Conservation (phyloP, 2,888 invertebrate genomes). For the Cryptus armator region DNA sequence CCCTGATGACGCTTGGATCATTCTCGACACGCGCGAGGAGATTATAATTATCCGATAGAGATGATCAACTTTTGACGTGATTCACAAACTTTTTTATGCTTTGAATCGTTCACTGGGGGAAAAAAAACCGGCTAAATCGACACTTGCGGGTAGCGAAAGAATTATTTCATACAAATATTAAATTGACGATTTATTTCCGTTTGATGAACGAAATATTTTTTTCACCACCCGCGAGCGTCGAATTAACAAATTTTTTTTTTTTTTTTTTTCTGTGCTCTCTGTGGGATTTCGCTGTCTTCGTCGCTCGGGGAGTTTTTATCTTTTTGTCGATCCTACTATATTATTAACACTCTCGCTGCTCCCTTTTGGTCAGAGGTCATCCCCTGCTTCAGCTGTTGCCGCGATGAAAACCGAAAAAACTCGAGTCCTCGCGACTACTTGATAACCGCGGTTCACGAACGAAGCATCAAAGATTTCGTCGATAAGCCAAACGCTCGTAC, state of each 20-base stretch:
- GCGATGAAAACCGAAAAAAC: conserved; percentile 7
- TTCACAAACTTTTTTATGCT: conserved; percentile 17
- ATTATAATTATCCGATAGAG: conserved; percentile 46
- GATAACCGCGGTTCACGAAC: neutral
- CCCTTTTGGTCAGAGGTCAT: neutral
- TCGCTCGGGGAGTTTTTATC: neutral
- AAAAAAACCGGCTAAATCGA: no score
- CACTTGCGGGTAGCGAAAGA: no score
- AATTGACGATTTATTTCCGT: no score
- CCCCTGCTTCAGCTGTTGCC: neutral
- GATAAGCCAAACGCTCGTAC: conserved; percentile 3
- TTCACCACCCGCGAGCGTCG: no score
- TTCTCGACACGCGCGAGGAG: neutral
- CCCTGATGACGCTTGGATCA: conserved; percentile 35
- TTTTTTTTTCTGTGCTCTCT: no score
- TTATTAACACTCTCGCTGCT: neutral
- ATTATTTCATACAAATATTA: no score
- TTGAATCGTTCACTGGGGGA: neutral
- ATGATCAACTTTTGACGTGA: conserved; percentile 48
- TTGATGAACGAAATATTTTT: no score
- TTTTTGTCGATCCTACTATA: neutral
- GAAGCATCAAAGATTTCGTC: neutral
- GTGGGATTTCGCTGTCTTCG: no score
- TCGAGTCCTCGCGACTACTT: neutral
- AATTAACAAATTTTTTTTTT: no score